Evolutionary conservation across 2,797 vertebrate species (phyloP).

Genomic region (Nyctibius grandis): DNA sequence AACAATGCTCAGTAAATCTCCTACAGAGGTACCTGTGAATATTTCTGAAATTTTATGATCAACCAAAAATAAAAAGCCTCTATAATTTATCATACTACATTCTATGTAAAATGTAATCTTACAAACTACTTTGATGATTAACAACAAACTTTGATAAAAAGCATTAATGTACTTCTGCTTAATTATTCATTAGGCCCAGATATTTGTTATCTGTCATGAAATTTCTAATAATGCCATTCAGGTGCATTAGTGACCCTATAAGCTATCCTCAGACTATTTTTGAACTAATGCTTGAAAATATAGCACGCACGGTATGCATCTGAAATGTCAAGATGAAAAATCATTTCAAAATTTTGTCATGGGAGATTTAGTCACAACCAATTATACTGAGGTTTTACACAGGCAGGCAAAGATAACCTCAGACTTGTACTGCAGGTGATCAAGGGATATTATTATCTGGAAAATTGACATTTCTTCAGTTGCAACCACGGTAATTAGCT

Average conservation of each 20-base stretch:
- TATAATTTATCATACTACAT: background rate
- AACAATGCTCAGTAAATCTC: background rate
- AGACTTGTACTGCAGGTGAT: background rate
- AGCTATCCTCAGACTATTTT: background rate
- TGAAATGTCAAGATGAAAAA: background rate
- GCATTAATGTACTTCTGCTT: background rate
- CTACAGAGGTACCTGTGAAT: background rate
- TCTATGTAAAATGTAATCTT: background rate
- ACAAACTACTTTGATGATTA: background rate
- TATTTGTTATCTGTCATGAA: background rate
- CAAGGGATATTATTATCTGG: background rate
- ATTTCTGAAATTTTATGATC: background rate
- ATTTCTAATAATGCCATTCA: background rate
- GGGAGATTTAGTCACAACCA: background rate
- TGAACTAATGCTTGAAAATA: background rate
- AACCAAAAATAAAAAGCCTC: background rate
- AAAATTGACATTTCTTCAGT: background rate
- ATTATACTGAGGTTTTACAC: background rate
- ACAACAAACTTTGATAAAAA: background rate
- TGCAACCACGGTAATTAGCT: background rate
- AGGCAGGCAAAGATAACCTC: background rate
- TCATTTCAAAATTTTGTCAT: background rate
- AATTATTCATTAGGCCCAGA: background rate
- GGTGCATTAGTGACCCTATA: background rate
- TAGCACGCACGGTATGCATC: accelerated